Evolutionary conservation across 2,888 invertebrate species (phyloP).

Genomic region (Amphiduros pacificus): DNA sequence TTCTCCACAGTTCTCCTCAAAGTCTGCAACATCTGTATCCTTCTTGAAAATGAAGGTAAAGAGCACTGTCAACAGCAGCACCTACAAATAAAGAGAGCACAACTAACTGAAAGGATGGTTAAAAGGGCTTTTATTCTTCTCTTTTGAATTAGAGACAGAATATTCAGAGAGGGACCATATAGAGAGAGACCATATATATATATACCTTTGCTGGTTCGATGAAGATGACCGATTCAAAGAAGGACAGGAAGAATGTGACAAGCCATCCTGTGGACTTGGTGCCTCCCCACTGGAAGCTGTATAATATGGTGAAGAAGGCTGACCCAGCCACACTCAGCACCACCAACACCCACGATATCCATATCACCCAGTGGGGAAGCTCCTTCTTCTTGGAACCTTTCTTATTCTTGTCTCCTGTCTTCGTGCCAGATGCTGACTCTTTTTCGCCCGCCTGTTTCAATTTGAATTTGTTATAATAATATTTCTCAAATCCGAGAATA

Average conservation of each 20-base stretch:
- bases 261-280: neutral
- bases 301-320: neutral
- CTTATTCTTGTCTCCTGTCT: too few species aligned
- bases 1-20: neutral
- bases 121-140: too few species aligned
- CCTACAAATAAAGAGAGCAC: neutral
- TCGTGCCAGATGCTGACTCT: too few species aligned
- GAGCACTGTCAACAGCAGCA: neutral
- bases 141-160: too few species aligned
- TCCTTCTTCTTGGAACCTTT: too few species aligned
- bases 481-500: too few species aligned
- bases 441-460: too few species aligned
- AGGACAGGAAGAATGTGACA: neutral
- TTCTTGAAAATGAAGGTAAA: neutral
- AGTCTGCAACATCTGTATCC: neutral
- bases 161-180: too few species aligned
- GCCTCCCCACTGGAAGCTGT: conserved; percentile 1
- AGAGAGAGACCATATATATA: neutral
- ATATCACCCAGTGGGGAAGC: neutral
- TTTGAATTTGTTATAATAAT: too few species aligned
- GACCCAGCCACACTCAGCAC: neutral
- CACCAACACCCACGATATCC: neutral
- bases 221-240: neutral
- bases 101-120: too few species aligned
- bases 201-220: neutral